Conservation (phyloP, 1,140 invertebrate species). For the Drosophila arizonae region DNA sequence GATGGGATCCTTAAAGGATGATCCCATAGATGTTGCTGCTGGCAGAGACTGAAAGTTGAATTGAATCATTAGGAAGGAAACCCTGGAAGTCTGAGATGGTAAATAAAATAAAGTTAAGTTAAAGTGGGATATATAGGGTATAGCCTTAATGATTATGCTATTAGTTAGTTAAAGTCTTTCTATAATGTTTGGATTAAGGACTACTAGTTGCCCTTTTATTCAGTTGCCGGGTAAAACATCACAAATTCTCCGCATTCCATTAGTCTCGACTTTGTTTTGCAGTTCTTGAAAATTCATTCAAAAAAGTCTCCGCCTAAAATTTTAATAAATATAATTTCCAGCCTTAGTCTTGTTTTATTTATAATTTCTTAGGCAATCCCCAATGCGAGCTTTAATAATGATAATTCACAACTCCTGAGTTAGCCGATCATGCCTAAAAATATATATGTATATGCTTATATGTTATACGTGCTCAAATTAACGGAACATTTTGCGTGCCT, state of each 20-base stretch:
- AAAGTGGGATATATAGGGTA: too few species aligned
- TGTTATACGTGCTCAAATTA: slow-evolving; percentile 17
- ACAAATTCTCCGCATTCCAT: too few species aligned
- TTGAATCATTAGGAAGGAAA: neutral
- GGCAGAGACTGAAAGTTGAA: neutral
- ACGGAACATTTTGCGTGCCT: slow-evolving; percentile 7
- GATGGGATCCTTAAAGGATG: slow-evolving; percentile 3
- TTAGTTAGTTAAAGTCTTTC: too few species aligned
- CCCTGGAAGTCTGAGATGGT: neutral
- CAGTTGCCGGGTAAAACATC: too few species aligned
- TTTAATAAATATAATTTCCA: too few species aligned
- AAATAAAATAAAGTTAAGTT: too few species aligned
- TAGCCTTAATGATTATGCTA: too few species aligned
- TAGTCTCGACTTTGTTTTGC: too few species aligned
- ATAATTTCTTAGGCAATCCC: neutral
- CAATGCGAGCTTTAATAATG: neutral
- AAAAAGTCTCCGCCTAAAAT: too few species aligned
- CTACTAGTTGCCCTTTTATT: too few species aligned
- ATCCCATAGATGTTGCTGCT: neutral
- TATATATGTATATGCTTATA: neutral
- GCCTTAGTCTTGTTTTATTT: neutral
- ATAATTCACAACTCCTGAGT: neutral
- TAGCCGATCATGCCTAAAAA: neutral
- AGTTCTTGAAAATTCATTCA: too few species aligned
- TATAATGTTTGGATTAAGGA: too few species aligned